phyloP scores from a whole-genome alignment of 2,797 vertebrate genomes.

The Spinibarbus caldwelli region DNA sequence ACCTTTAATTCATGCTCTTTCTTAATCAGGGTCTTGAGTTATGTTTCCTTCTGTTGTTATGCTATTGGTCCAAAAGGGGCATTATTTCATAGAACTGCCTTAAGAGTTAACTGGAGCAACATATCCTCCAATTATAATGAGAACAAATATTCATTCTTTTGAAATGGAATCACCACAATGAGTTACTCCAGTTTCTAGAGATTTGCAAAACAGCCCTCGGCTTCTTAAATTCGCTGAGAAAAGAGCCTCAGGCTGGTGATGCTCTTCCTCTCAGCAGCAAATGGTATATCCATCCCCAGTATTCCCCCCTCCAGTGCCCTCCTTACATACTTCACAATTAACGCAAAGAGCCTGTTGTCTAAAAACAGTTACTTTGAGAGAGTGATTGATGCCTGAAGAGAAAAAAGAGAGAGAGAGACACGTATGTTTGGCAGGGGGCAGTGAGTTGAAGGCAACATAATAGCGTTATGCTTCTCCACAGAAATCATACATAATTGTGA shows the following conservation, averaged over 20 bases:
- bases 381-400: constrained; percentile 39
- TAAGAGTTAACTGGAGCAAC: constrained; percentile 36
- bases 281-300: constrained; percentile 36
- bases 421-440: constrained; percentile 4
- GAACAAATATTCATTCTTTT: constrained; percentile 43
- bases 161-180: constrained; percentile 27
- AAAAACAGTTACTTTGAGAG: constrained; percentile 49
- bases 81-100: constrained; percentile 32
- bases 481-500: constrained; percentile 14
- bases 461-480: not conserved
- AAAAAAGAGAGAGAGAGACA: not conserved
- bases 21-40: constrained; percentile 19
- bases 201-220: constrained; percentile 46
- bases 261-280: constrained; percentile 48
- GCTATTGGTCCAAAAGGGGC: constrained; percentile 9
- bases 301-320: constrained; percentile 19
- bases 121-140: constrained; percentile 51
- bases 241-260: constrained; percentile 47
- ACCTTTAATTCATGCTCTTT: constrained; percentile 29
- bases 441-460: constrained; percentile 11
- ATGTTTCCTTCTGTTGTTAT: constrained; percentile 17
- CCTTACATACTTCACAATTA: constrained; percentile 36
- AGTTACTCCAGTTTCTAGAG: constrained; percentile 38
- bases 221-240: constrained; percentile 33
- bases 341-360: constrained; percentile 46